These are phyloP conservation scores for Siphamia tubifer DNA, from an alignment of 2,113 vertebrate species.

Conservation along the genomic window DNA sequence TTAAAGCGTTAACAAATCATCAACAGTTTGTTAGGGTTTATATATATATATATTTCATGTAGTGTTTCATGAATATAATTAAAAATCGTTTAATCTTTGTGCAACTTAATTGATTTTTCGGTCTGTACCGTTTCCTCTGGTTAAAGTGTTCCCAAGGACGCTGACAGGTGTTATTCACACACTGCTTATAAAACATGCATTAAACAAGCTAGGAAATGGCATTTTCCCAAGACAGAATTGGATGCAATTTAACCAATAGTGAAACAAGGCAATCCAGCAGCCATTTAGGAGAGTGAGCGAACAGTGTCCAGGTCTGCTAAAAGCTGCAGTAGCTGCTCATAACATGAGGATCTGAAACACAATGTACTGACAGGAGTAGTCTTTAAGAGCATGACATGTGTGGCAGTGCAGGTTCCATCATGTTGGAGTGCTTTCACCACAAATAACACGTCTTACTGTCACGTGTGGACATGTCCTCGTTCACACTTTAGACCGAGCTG, in stretches of 20 bases:
- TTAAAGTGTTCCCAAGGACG: not conserved
- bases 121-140: not conserved
- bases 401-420: not conserved
- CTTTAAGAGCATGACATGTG: not conserved
- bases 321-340: not conserved
- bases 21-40: no score
- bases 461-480: not conserved
- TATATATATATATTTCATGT: no score
- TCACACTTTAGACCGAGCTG: not conserved
- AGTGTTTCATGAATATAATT: no score
- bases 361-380: conserved; percentile 17
- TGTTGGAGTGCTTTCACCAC: not conserved
- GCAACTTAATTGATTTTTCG: not conserved
- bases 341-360: conserved; percentile 18
- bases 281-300: conserved; percentile 2
- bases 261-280: not conserved
- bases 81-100: not conserved
- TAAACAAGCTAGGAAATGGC: not conserved
- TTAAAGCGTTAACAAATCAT: no score
- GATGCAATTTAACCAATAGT: conserved; percentile 2
- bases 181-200: conserved; percentile 2
- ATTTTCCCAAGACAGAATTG: conserved; percentile 4
- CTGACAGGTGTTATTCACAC: not conserved
- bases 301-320: not conserved
- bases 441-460: not conserved